phyloP scores from a whole-genome alignment of 2,888 invertebrate genomes.

The Arge pagana region DNA sequence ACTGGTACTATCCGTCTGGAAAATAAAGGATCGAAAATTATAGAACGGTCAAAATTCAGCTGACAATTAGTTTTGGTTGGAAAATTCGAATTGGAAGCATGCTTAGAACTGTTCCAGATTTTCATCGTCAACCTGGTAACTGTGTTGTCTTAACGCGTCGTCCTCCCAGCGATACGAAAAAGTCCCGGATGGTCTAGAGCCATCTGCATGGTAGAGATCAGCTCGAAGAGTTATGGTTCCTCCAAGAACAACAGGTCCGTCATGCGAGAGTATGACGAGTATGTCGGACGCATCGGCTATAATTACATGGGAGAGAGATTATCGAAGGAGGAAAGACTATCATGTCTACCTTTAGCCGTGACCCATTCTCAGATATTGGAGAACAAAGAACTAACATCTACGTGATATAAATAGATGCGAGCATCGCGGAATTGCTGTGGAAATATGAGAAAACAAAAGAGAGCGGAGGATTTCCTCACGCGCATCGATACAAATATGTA shows the following conservation, averaged over 20 bases:
- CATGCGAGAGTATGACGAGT: conserved; percentile 63
- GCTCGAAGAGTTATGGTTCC: conserved; percentile 73
- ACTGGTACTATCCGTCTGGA: conserved; percentile 53
- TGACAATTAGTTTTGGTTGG: conserved; percentile 13
- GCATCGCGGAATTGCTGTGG: no score
- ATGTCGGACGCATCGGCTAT: conserved; percentile 24
- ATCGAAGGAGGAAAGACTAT: no score
- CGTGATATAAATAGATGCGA: no score
- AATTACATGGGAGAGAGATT: no score
- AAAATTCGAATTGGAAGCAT: conserved; percentile 12
- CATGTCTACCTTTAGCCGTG: no score
- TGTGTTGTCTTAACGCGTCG: conserved; percentile 62
- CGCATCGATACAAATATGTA: no score
- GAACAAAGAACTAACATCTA: no score
- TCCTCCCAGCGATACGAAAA: conserved; percentile 68
- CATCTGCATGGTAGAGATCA: conserved; percentile 58
- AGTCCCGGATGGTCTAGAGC: conserved; percentile 53
- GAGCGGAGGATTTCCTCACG: no score
- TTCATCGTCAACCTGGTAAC: conserved; percentile 55
- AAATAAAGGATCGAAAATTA: conserved; percentile 22
- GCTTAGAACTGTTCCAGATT: conserved; percentile 4
- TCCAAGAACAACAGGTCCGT: conserved; percentile 75
- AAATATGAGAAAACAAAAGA: no score
- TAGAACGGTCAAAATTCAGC: conserved; percentile 49
- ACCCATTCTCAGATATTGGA: no score